Evolutionary conservation across 2,797 vertebrate genomes (phyloP), one percentile per base, ranked within the genome.

Genomic region (Chrosomus eos): DNA sequence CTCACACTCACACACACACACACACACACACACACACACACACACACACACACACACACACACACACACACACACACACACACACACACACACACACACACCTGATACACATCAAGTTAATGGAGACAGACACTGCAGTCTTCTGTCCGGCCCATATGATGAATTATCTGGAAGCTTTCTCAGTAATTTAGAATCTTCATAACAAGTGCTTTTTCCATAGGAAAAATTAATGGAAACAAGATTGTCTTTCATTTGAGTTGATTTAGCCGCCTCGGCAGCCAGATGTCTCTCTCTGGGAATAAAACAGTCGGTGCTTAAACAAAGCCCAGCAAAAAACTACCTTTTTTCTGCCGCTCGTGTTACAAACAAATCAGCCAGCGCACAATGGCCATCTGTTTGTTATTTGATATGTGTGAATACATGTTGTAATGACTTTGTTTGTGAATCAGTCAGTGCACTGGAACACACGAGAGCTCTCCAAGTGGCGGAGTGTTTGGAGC

Each of bases 381-480:
- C 97, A 95, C 97, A 97, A 95, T 96, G 97, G 97, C 98, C 98
- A 99, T 99, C 98, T 99, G 98, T 99, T 99, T 98, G 98, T 99
- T 99, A 99, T 99, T 99, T 99, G 98, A 99, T 99, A 98, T 98
- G 98, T 98, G 97, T 98, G 98, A 99, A 98, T 99, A 99, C 98
- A 98, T 98, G 98, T 97, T 98, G 97, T 99, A 99, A 99, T 99
- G 98, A 98, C 97, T 98, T 99, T 99, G 98, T 98, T 98, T 99
- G 97, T 97, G 97, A 97, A 98, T 98, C 97, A 96, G 96, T 98
- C 97, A 96, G 95, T 97, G 96, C 97, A 94, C 95, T 95, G 96
- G 96, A 98, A 98, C 97, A 99, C 97, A 95, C 95, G 97, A 99
- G 98, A 98, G 97, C 97, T 97, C 97, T 98, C 96, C 96, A 97